Evolutionary conservation across 2,113 vertebrate genomes (phyloP), one percentile per base, ranked within the genome.

Genomic region (Psilopogon haemacephalus): DNA sequence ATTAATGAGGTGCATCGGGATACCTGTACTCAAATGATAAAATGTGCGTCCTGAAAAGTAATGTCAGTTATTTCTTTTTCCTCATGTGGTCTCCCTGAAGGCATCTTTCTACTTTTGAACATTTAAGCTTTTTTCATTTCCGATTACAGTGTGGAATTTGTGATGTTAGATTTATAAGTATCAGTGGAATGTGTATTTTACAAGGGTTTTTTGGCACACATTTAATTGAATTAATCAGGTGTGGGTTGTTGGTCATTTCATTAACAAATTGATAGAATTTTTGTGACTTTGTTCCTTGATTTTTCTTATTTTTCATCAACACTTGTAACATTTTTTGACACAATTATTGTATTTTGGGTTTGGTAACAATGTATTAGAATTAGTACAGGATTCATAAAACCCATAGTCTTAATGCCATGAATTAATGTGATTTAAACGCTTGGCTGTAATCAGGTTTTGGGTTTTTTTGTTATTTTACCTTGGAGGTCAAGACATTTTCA

Each of bases 401-500:
- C 1, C 3, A 3, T 60, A 3, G 56, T 86, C 38, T 68, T 14
- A 69, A 2, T 59, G 13, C 30, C 87, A 12, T 54, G 63, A 68
- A 84, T 65, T 77, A 85, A 56, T 80, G 20, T n/a, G 12, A 55
- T 75, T 23, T 69, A 48, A 95, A 67, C 58, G 28, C 81, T 71
- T 95, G 95, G 4, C 95, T 97, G 69, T 98, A 97, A 98, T 82
- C 90, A 87, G 42, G 89, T 96, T 91, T 95, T n/a, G n/a, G n/a
- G n/a, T n/a, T 30, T 94, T 96, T 76, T 97, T 85, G n/a, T 89
- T 96, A 84, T 92, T 98, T 97, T 98, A 98, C 98, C 97, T 98
- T 95, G 98, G 98, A 98, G 98, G 98, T 93, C 97, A 98, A 95
- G 98, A 98, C 50, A 98, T 98, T 90, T 98, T 98, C 85, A 98